Evolutionary conservation across 2,113 vertebrate species (phyloP), one percentile per base, ranked within the genome.

Genomic region (Leptosomus discolor): DNA sequence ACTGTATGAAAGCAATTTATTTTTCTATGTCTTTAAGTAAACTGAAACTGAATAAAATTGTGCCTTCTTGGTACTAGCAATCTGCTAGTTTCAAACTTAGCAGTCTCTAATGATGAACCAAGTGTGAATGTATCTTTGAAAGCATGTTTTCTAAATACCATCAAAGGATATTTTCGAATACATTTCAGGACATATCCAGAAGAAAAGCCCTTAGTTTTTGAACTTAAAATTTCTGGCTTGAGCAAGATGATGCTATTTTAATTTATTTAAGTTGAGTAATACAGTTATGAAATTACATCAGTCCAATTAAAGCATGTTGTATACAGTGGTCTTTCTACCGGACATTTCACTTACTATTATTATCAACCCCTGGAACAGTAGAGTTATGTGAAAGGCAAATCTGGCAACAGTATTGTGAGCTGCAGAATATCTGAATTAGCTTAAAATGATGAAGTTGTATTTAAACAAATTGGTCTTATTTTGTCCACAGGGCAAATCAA

Each of bases 141-240:
- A 67, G 81, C 37, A 26, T 13, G 11, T 74, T 94, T 96, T 84
- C 51, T 60, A 81, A 78, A 92, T 64, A 86, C 34, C 39, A 75
- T 70, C 46, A 85, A 86, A 92, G 43, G 17, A 37, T 71, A 79
- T 60, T 91, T 90, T 90, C 65, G 81, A 91, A 81, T 26, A 51
- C n/a, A 73, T 94, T 91, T 92, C 61, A 94, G 46, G 94, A 92
- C 27, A 12, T 34, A 92, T 41, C 30, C 63, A 92, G 89, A 78
- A 81, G 61, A 91, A 86, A 94, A 95, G 73, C 18, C 46, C 23
- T 67, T 58, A 80, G 54, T 18, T 94, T 94, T 85, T 79, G 39
- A 91, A 63, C n/a, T 88, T 77, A 48, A 82, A 64, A 84, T 88
- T 88, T 57, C 83, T 79, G 39, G 9, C 17, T 89, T 85, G 80